These are phyloP conservation scores for Andrena praecox DNA, from an alignment of 2,888 invertebrate species.

Conservation along the genomic window DNA sequence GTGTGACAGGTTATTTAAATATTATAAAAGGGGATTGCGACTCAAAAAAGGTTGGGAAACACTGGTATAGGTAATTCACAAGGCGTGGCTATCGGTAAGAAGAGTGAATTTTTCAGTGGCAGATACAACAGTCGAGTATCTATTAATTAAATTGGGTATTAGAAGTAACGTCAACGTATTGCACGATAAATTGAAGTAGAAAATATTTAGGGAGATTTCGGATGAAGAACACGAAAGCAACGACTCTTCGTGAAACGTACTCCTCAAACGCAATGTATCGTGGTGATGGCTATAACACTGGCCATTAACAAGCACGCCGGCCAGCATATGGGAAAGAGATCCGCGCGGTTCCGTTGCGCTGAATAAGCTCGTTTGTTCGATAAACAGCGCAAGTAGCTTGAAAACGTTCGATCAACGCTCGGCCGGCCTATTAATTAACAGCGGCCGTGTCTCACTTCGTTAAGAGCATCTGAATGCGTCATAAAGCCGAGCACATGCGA, in stretches of 20 bases:
- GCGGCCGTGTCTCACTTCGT: conserved; percentile 68
- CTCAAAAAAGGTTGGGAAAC: too few relatives aligned
- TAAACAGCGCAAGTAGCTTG: conserved; percentile 65
- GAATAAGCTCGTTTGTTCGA: conserved; percentile 75
- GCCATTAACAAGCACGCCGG: conserved; percentile 61
- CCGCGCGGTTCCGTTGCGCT: conserved; percentile 52
- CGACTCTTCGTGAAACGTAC: conserved; percentile 45
- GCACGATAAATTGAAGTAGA: too few relatives aligned
- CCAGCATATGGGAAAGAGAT: conserved; percentile 48
- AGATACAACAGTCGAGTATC: too few relatives aligned
- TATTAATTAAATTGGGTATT: background rate
- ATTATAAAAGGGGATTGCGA: too few relatives aligned
- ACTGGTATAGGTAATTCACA: too few relatives aligned
- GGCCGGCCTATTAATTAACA: conserved; percentile 70
- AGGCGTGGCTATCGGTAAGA: too few relatives aligned
- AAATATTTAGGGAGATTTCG: too few relatives aligned
- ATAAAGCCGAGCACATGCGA: conserved; percentile 54
- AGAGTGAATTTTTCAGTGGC: too few relatives aligned
- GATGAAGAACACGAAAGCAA: conserved; percentile 1
- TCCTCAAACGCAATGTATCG: conserved; percentile 29
- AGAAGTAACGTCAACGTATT: background rate
- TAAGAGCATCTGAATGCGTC: conserved; percentile 67
- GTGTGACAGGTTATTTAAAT: too few relatives aligned
- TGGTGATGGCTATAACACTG: conserved; percentile 63
- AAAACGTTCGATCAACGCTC: conserved; percentile 72